Evolutionary conservation across 2,113 vertebrate genomes (phyloP).

Genomic region (Marmota monax): DNA sequence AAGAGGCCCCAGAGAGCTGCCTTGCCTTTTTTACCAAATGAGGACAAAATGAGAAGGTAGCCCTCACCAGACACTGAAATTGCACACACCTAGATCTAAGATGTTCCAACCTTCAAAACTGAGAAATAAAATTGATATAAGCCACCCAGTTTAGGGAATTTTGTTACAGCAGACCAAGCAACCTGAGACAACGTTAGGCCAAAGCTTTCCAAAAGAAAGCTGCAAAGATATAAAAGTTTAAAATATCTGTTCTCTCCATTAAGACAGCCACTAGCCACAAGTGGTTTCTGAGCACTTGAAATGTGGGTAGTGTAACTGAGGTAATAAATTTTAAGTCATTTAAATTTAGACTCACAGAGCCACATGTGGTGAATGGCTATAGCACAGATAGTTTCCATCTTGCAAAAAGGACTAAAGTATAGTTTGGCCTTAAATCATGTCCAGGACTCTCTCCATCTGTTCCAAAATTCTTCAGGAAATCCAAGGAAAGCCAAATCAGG

Average conservation of each 20-base stretch:
- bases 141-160: not conserved
- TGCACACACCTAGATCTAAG: not conserved
- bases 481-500: too few relatives aligned
- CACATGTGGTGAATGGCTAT: not conserved
- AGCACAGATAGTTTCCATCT: not conserved
- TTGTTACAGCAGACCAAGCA: not conserved
- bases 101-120: not conserved
- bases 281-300: not conserved
- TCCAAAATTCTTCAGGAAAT: not conserved
- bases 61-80: not conserved
- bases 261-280: not conserved
- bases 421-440: not conserved
- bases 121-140: not conserved
- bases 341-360: conserved; percentile 7
- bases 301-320: not conserved
- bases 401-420: not conserved
- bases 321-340: conserved; percentile 5
- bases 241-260: not conserved
- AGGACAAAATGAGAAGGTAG: not conserved
- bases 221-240: not conserved
- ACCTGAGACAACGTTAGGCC: not conserved
- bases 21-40: not conserved
- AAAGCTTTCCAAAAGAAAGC: not conserved
- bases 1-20: not conserved
- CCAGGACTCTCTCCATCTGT: not conserved